Evolutionary conservation across 2,888 invertebrate species (phyloP).

Genomic region (Ypsolopha sequella): DNA sequence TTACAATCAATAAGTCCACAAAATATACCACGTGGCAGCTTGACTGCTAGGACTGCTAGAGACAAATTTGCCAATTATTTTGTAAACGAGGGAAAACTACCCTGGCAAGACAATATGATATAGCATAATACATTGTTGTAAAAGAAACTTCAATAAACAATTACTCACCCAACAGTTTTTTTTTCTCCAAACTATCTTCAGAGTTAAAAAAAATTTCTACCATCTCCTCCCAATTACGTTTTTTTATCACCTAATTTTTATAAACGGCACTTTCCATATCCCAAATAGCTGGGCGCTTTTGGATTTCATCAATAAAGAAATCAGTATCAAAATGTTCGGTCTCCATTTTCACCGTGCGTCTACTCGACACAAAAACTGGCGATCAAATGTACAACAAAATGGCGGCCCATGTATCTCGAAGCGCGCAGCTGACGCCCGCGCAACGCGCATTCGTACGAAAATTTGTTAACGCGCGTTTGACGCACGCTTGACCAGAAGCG

Average conservation of each 20-base stretch:
- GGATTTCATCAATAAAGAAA: constrained; percentile 12
- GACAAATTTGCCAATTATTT: constrained; percentile 17
- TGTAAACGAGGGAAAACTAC: constrained; percentile 14
- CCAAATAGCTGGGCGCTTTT: constrained; percentile 10
- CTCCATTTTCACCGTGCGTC: too few species aligned
- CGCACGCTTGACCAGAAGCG: too few species aligned
- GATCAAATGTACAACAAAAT: too few species aligned
- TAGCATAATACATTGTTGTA: constrained; percentile 4
- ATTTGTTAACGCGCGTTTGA: too few species aligned
- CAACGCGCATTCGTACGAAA: too few species aligned
- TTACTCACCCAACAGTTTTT: not conserved
- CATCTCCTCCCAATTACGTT: constrained; percentile 14
- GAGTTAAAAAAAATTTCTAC: constrained; percentile 8
- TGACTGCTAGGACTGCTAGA: constrained; percentile 16
- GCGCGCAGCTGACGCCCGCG: too few species aligned
- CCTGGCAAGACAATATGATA: constrained; percentile 17
- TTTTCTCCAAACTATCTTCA: constrained; percentile 8
- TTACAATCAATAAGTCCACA: constrained; percentile 14
- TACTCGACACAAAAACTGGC: too few species aligned
- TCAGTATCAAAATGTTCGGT: constrained; percentile 15
- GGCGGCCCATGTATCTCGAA: too few species aligned
- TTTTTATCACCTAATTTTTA: constrained; percentile 13
- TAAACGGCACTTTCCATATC: constrained; percentile 12
- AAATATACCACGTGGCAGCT: constrained; percentile 14
- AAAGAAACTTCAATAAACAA: too few species aligned